Evolutionary conservation across 2,888 invertebrate genomes (phyloP).

Genomic region (Prosapia bicincta): DNA sequence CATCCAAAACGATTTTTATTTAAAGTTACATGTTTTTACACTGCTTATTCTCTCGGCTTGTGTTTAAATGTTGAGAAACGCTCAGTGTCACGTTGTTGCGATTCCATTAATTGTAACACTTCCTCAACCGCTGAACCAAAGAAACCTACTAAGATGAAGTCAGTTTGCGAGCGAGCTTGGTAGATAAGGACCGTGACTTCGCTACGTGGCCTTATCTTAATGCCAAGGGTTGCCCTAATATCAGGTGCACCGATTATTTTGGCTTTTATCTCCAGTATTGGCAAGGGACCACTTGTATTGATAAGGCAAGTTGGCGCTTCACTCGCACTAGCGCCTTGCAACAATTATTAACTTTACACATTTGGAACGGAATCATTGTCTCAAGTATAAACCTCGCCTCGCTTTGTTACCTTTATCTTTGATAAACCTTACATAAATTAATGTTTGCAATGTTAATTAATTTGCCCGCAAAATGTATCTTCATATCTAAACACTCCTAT

Average conservation of each 20-base stretch:
- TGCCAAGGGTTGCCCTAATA: conserved; percentile 20
- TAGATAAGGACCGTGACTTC: conserved; percentile 14
- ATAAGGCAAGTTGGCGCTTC: background rate
- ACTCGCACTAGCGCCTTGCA: background rate
- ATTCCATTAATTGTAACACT: too few relatives aligned
- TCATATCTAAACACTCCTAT: too few relatives aligned
- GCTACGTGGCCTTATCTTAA: conserved; percentile 27
- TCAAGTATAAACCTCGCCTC: too few relatives aligned
- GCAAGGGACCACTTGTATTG: background rate
- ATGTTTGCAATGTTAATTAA: too few relatives aligned
- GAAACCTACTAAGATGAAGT: background rate
- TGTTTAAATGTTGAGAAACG: too few relatives aligned
- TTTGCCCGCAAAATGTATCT: too few relatives aligned
- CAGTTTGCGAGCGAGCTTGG: background rate
- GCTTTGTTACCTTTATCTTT: too few relatives aligned
- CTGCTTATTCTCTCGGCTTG: too few relatives aligned
- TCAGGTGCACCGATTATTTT: conserved; percentile 26
- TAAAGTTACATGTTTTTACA: too few relatives aligned
- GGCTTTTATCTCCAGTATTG: conserved; percentile 13
- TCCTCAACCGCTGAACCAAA: background rate
- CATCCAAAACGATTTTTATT: too few relatives aligned
- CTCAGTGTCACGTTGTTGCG: too few relatives aligned
- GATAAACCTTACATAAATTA: too few relatives aligned
- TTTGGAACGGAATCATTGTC: background rate
- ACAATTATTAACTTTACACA: background rate